Conservation (phyloP, 2,113 vertebrate species). For the Podiceps cristatus region DNA sequence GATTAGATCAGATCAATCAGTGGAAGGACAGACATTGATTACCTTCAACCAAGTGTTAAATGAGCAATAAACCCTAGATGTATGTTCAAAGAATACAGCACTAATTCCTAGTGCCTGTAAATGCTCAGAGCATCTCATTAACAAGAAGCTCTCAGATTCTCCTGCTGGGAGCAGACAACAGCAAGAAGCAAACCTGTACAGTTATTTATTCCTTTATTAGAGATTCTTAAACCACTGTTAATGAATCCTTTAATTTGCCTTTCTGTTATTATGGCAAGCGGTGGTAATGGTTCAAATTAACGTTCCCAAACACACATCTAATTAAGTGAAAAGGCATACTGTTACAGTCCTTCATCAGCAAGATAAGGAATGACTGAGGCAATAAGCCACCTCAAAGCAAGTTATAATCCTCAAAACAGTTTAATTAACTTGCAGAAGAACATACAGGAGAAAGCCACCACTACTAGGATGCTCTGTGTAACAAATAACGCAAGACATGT, state of each 20-base stretch:
- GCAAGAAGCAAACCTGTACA: background rate
- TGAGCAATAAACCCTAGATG: background rate
- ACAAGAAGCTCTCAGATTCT: background rate
- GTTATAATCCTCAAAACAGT: background rate
- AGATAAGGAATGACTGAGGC: background rate
- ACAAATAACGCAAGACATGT: background rate
- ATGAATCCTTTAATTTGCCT: constrained; percentile 5
- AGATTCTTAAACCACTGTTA: constrained; percentile 2
- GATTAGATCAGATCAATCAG: constrained; percentile 5
- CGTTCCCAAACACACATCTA: background rate
- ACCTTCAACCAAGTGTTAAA: background rate
- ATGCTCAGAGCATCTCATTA: background rate
- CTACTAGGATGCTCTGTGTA: background rate
- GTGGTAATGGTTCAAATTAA: constrained; percentile 15
- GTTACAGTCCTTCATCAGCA: background rate
- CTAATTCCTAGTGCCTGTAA: background rate
- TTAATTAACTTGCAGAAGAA: constrained; percentile 39
- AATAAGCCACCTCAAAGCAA: background rate
- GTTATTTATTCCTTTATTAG: constrained; percentile 30
- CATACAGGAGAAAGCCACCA: background rate
- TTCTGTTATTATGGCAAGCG: constrained; percentile 6
- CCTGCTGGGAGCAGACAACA: constrained; percentile 11
- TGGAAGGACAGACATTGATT: constrained; percentile 11
- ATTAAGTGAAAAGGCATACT: constrained; percentile 36
- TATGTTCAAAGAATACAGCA: background rate